Base-by-base conservation (phyloP, 2,888 invertebrate genomes). In the Sinopyrophorus schimmeli region DNA sequence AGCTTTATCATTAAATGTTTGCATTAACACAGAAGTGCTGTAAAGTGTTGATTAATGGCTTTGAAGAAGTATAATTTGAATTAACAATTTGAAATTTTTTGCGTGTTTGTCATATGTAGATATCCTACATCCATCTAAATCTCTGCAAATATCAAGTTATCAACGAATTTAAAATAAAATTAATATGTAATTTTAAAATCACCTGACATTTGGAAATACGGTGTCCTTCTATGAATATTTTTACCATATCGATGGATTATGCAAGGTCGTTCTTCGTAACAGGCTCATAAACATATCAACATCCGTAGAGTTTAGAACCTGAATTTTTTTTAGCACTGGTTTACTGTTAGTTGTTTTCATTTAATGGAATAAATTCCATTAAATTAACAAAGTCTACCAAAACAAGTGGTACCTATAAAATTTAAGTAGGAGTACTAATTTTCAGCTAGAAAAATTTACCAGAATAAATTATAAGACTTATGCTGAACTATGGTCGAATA, bases 161-260 rank as follows among this genome's bases (percentile, higher is more conserved):
- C n/a, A n/a, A n/a, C n/a, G n/a, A n/a, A n/a, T n/a, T n/a, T n/a
- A n/a, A n/a, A n/a, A n/a, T n/a, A n/a, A n/a, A n/a, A n/a, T n/a
- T n/a, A n/a, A n/a, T n/a, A n/a, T n/a, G n/a, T n/a, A n/a, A n/a
- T n/a, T n/a, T n/a, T n/a, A n/a, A n/a, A n/a, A n/a, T n/a, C 11
- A 21, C 9, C 21, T 52, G 47, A 47, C 52, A 47, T 52, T 52
- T 52, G 35, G 30, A 42, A 42, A 43, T 27, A 37, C 17, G 18
- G 34, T 32, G 50, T 52, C 52, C 52, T 52, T 52, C 52, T 47
- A 39, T 27, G 16, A 47, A 52, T 42, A 52, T 52, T 52, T 47
- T 52, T 47, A 47, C 47, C 52, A 52, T 47, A 52, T 52, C 54
- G 42, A 50, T 43, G 42, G 54, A 54, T 54, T 54, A 54, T 54